Conservation (phyloP, 2,113 vertebrate genomes). For the Bujurquina vittata region DNA sequence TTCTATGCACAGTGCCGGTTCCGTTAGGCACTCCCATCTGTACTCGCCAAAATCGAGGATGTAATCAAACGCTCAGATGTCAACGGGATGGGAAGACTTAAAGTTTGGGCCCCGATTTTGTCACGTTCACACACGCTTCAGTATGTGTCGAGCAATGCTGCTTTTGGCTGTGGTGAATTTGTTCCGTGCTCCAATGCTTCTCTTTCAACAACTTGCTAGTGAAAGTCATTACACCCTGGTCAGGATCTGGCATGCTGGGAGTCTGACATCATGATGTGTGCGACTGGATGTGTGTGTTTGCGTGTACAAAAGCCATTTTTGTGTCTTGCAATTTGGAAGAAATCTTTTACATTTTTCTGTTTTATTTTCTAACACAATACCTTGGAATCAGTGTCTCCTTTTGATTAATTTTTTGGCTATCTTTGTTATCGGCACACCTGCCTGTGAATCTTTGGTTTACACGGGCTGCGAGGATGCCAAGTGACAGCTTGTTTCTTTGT, state of each 20-base stretch:
- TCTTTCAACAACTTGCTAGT: background rate
- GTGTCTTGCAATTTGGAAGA: background rate
- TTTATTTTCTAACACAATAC: background rate
- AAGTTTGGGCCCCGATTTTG: background rate
- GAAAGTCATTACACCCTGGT: background rate
- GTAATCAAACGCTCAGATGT: slow-evolving; percentile 59
- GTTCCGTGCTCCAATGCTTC: background rate
- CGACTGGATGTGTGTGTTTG: background rate
- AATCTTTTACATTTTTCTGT: background rate
- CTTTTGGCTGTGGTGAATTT: slow-evolving; percentile 28
- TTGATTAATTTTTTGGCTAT: slow-evolving; percentile 16
- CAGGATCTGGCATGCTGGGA: background rate
- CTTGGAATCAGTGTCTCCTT: background rate
- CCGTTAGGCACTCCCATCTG: slow-evolving; percentile 65
- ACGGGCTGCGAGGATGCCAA: background rate
- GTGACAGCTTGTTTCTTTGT: slow-evolving; percentile 2
- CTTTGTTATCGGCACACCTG: background rate
- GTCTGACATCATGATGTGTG: background rate
- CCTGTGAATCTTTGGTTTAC: background rate
- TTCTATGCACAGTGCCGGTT: slow-evolving; percentile 25
- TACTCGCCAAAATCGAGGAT: slow-evolving; percentile 31
- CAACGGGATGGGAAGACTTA: background rate
- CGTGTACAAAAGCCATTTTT: background rate
- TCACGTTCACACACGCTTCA: background rate
- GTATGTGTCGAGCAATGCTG: background rate